A percentile compares a stretch with the other conserved stretches of the same genome.
Conservation (phyloP, 2,797 vertebrate genomes). For the Danionella dracula region DNA sequence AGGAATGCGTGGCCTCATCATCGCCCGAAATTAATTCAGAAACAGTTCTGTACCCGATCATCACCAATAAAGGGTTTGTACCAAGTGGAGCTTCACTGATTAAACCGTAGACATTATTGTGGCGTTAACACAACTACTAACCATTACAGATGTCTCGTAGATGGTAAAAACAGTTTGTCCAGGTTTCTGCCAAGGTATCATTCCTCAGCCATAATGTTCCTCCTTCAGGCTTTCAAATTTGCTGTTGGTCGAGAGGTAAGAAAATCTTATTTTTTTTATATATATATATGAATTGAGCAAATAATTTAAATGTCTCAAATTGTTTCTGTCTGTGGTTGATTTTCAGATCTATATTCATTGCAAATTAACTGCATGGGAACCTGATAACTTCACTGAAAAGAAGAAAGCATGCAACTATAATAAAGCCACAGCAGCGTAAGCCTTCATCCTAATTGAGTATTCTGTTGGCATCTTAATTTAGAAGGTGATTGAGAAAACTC, state of each 20-base stretch:
- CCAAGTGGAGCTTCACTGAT: too few relatives aligned
- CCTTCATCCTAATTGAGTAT: fast-evolving
- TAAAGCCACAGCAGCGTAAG: slow-evolving; percentile 55
- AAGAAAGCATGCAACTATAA: slow-evolving; percentile 74
- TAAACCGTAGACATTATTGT: too few relatives aligned
- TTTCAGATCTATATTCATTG: slow-evolving; percentile 77
- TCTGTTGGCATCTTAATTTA: not conserved
- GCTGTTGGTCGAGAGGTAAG: slow-evolving; percentile 56
- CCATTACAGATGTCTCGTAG: slow-evolving; percentile 59
- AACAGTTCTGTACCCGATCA: slow-evolving; percentile 60
- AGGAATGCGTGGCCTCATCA: slow-evolving; percentile 69
- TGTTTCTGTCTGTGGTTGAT: not conserved
- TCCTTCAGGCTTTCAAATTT: slow-evolving; percentile 66
- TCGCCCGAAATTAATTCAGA: slow-evolving; percentile 15
- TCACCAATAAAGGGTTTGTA: slow-evolving; percentile 67
- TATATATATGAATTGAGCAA: too few relatives aligned
- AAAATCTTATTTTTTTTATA: not conserved
- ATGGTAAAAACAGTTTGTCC: slow-evolving; percentile 54
- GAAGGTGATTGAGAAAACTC: not conserved
- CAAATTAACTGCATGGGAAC: slow-evolving; percentile 67
- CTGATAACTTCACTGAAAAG: slow-evolving; percentile 11
- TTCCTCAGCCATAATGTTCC: slow-evolving; percentile 58
- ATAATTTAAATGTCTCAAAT: too few relatives aligned
- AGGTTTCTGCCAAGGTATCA: slow-evolving; percentile 64
- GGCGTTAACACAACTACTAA: too few relatives aligned